phyloP scores from a whole-genome alignment of 2,888 invertebrate species.

The Spisula solida region DNA sequence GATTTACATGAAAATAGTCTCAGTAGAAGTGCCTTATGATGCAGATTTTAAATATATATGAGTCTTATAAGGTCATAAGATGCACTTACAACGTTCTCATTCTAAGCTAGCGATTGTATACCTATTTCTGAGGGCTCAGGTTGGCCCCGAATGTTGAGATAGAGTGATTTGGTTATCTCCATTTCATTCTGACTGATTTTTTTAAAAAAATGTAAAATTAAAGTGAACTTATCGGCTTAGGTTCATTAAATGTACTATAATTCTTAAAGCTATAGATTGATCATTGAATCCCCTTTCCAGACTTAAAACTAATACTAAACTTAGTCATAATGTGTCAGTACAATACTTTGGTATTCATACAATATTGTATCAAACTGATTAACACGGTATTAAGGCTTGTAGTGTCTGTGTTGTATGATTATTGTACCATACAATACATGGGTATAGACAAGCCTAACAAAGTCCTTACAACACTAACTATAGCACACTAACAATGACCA shows the following conservation, averaged over 20 bases:
- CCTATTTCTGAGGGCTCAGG: too few species aligned
- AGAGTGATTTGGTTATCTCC: too few species aligned
- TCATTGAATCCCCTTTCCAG: background rate
- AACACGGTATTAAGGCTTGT: background rate
- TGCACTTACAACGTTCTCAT: too few species aligned
- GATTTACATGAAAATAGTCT: too few species aligned
- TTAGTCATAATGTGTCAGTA: background rate
- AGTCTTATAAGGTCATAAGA: too few species aligned
- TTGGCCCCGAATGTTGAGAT: too few species aligned
- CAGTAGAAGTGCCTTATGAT: too few species aligned
- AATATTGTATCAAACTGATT: slow-evolving; percentile 7
- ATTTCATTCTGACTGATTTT: too few species aligned
- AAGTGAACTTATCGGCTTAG: background rate
- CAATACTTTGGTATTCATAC: background rate
- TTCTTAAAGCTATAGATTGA: background rate
- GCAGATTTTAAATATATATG: too few species aligned
- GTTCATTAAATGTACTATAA: background rate
- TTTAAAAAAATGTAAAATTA: background rate
- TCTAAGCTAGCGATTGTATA: too few species aligned
- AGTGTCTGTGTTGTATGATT: background rate
- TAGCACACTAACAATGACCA: background rate
- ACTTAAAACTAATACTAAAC: slow-evolving; percentile 6
- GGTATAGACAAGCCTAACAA: background rate
- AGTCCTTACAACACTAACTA: background rate
- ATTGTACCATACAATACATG: background rate